Conservation (phyloP, 1,140 invertebrate genomes). For the Ceratitis capitata region DNA sequence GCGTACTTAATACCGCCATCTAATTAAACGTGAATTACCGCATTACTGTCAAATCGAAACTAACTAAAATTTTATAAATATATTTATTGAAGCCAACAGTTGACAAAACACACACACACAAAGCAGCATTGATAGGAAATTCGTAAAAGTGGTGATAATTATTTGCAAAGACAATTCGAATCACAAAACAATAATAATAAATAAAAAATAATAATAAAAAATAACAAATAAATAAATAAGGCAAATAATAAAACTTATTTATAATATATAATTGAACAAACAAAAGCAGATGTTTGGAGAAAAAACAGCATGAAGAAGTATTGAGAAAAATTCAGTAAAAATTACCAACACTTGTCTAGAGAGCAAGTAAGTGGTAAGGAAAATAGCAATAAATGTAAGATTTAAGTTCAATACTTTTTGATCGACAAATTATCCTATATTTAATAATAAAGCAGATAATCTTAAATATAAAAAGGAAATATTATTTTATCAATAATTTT, state of each 20-base stretch:
- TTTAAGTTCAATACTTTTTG: too few species aligned
- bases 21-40: neutral
- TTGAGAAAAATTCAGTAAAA: too few species aligned
- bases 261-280: neutral
- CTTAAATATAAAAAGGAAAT: too few species aligned
- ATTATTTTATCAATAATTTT: neutral
- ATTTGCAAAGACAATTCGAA: neutral
- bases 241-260: neutral
- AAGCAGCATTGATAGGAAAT: neutral
- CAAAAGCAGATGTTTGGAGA: neutral
- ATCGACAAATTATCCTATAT: too few species aligned
- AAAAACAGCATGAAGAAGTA: neutral
- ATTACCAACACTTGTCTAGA: too few species aligned
- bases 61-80: neutral
- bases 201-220: neutral
- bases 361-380: too few species aligned
- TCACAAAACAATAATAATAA: neutral
- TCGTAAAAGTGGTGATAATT: neutral
- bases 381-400: too few species aligned
- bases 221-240: neutral
- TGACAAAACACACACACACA: neutral
- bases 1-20: neutral
- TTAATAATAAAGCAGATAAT: too few species aligned
- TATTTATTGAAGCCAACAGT: neutral
- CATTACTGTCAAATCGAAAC: slow-evolving; percentile 10